Base-by-base conservation (phyloP, 2,113 vertebrate species). In the Mormoops blainvillei region DNA sequence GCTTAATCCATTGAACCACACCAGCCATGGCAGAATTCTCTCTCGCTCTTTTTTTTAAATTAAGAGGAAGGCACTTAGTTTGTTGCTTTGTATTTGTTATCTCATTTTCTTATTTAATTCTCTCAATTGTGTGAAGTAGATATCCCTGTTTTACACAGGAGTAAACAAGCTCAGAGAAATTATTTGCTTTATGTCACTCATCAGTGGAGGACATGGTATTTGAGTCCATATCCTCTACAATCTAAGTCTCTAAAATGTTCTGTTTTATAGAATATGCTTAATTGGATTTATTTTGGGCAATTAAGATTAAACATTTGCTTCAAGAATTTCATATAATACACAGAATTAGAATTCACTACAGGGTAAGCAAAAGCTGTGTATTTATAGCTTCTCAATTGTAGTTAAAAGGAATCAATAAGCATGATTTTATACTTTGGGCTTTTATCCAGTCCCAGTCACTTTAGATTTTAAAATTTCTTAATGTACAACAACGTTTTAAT, bases 391-490 rank as follows among this genome's bases (percentile, higher is more conserved):
- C 5, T 91, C 33, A 77, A 31, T 82, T 80, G 5, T 73, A 45
- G 43, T 92, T 89, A 89, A 41, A 77, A 68, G 9, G 50, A 15
- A 61, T 68, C 22, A 41, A 4, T 48, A 83, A 91, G 16, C 24
- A 88, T 41, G 63, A 50, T 87, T 87, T 67, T 87, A 70, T 87
- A 78, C 7, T 10, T 28, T 85, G 87, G 87, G 8, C 22, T 90
- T 94, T 95, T 94, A 36, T 90, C n/a, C 16, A 95, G 18, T 87
- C 15, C 1, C 24, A 93, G 31, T 87, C 63, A 74, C 48, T 91
- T 91, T 68, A 41, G 67, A 85, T 89, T 89, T 94, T 86, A 93
- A 84, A 93, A 88, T 77, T 89, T 14, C 33, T 94, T 87, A 58
- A 61, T 54, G 11, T 63, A 18, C 43, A 91, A n/a, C 0, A 71